Base-by-base conservation (phyloP, 2,888 invertebrate species). In the Ischnura elegans region DNA sequence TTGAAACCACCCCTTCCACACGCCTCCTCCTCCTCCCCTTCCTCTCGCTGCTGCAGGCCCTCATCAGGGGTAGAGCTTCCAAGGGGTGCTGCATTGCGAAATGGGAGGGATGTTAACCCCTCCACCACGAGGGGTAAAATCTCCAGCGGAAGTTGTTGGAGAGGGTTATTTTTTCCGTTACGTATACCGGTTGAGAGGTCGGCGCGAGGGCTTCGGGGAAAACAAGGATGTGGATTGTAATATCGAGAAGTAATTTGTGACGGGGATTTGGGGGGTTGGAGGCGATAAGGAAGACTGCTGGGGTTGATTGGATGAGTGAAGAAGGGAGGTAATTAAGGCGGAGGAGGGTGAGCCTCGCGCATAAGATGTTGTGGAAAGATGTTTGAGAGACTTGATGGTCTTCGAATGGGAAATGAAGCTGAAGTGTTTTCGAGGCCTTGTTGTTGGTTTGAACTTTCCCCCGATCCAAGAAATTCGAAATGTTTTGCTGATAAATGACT, bases 221-320 rank as follows among this genome's bases (percentile, higher is more conserved):
- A 76, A 76, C 76, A 76, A 76, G 76, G 76, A 76, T 76, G 76
- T 36, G 76, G 76, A 36, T 36, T 76, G 76, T 76, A 76, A 76
- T 76, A 76, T 76, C 76, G 76, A 36, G 76, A 76, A 76, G 76
- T 76, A 76, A 76, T 76, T 76, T 76, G 36, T 36, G 36, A 29
- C 10, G 36, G 76, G 29, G 36, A 36, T 36, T 51, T 51, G 36
- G 16, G 76, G 36, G 29, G 13, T 8, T 36, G 29, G 29, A 36
- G 36, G 76, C 10, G 61, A 61, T 61, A 76, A 36, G 76, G 76
- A 13, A 29, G 76, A 36, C 76, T 61, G 76, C 76, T 61, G 76
- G 36, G 76, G 36, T 76, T 76, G 76, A 76, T 36, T 29, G 76
- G 16, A 76, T 10, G 76, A 16, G 10, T 29, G 36, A 0, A 2